These are phyloP conservation scores for Lamellibrachia luymesi DNA, from an alignment of 1,140 invertebrate species.

Conservation along the genomic window DNA sequence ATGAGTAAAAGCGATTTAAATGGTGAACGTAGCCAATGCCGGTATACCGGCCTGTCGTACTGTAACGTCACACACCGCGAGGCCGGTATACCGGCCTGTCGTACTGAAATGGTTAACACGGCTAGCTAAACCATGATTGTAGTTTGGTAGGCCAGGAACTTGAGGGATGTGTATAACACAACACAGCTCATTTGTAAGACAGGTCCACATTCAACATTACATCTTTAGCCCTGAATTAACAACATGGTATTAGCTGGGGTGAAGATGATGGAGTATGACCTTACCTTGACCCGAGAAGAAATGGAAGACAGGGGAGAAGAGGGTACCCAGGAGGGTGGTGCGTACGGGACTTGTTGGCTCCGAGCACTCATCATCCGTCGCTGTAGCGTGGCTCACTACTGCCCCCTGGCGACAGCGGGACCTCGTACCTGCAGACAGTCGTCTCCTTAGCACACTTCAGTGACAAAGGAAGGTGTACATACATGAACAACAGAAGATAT, in stretches of 20 bases:
- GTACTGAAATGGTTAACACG: too few relatives aligned
- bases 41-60: too few relatives aligned
- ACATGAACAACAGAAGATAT: too few relatives aligned
- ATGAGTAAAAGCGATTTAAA: too few relatives aligned
- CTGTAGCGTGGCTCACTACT: neutral
- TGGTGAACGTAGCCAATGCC: too few relatives aligned
- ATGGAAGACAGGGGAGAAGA: conserved; percentile 28
- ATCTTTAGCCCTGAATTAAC: neutral
- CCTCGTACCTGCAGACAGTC: neutral
- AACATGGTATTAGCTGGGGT: neutral
- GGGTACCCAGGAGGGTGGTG: conserved; percentile 22
- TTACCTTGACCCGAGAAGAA: conserved; percentile 20
- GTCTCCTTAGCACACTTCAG: neutral
- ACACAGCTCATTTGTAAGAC: neutral
- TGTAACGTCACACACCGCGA: too few relatives aligned
- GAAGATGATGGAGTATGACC: neutral
- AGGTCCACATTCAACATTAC: neutral
- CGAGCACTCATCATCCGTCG: conserved; percentile 4
- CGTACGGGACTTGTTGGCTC: conserved; percentile 3
- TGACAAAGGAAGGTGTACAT: too few relatives aligned
- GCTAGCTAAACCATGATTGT: too few relatives aligned
- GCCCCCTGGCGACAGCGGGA: neutral
- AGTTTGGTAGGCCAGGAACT: too few relatives aligned
- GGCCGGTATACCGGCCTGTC: too few relatives aligned
- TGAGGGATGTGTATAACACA: too few relatives aligned